Conservation (phyloP, 2,888 invertebrate species). For the Eilema griseolum region DNA sequence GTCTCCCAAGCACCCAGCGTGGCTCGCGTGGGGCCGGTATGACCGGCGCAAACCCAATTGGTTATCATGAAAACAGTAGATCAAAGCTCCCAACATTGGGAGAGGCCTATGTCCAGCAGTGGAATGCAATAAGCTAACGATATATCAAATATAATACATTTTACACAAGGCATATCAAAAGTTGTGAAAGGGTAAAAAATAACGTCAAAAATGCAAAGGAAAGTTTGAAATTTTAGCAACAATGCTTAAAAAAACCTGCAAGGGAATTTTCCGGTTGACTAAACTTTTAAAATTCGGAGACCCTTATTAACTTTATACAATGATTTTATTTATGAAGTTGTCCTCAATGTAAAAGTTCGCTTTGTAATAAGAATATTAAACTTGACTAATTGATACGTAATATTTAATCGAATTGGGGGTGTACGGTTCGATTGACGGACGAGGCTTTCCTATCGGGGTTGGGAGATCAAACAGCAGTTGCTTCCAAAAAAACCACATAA, state of each 20-base stretch:
- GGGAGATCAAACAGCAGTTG: too few species aligned
- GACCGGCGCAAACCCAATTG: too few species aligned
- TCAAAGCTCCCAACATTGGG: too few species aligned
- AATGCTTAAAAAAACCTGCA: constrained; percentile 28
- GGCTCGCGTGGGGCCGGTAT: too few species aligned
- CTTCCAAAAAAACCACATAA: too few species aligned
- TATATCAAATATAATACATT: constrained; percentile 2
- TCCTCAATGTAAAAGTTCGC: constrained; percentile 4
- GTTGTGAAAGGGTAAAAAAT: constrained; percentile 32
- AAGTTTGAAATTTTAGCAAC: constrained; percentile 38
- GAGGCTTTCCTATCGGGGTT: too few species aligned
- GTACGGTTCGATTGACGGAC: too few species aligned
- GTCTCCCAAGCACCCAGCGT: too few species aligned
- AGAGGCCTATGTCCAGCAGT: too few species aligned
- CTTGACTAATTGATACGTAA: neutral
- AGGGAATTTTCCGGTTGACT: constrained; percentile 22
- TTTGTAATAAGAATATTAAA: neutral
- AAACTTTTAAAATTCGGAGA: constrained; percentile 33
- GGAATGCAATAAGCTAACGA: too few species aligned
- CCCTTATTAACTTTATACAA: constrained; percentile 34
- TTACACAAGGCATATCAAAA: constrained; percentile 10
- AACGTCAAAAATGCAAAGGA: constrained; percentile 27
- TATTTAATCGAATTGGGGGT: neutral
- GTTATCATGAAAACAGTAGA: too few species aligned
- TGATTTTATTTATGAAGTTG: constrained; percentile 25